These are phyloP conservation scores for Palloptera scutellata DNA, from an alignment of 2,888 invertebrate genomes.

Conservation along the genomic window DNA sequence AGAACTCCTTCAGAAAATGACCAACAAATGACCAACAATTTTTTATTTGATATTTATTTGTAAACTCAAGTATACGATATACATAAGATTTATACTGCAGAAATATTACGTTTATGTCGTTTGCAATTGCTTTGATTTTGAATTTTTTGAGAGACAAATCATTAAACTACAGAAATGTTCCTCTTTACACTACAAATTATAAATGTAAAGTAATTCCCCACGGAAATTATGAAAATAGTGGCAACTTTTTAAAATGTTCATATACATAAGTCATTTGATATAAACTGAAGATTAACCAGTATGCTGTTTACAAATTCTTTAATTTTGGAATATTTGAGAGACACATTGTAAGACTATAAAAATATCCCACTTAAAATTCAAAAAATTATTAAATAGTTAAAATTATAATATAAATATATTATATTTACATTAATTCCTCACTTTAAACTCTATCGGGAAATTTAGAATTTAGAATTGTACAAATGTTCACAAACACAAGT, in stretches of 20 bases:
- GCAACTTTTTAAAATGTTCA: too few relatives aligned
- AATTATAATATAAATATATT: too few relatives aligned
- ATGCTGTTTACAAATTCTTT: not conserved
- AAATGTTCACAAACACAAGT: constrained; percentile 32
- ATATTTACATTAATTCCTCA: constrained; percentile 12
- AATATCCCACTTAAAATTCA: not conserved
- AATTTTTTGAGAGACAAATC: constrained; percentile 24
- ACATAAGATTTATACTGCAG: too few relatives aligned
- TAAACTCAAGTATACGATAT: too few relatives aligned
- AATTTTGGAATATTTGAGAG: constrained; percentile 21
- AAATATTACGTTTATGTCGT: too few relatives aligned
- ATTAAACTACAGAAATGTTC: constrained; percentile 24
- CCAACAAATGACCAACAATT: too few relatives aligned
- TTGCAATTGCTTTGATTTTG: too few relatives aligned
- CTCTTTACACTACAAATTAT: constrained; percentile 38
- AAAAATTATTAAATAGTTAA: too few relatives aligned
- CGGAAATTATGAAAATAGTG: not conserved
- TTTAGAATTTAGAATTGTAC: not conserved
- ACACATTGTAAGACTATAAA: constrained; percentile 12
- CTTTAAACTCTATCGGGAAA: constrained; percentile 25
- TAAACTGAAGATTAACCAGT: too few relatives aligned
- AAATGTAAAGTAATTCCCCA: constrained; percentile 30
- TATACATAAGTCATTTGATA: too few relatives aligned
- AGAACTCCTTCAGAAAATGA: constrained; percentile 25
- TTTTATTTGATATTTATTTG: too few relatives aligned